Percentiles rank a stretch among this genome's conserved stretches.
Evolutionary conservation across 2,888 invertebrate genomes (phyloP).

Genomic region (Mesorhabditis spiculigera): DNA sequence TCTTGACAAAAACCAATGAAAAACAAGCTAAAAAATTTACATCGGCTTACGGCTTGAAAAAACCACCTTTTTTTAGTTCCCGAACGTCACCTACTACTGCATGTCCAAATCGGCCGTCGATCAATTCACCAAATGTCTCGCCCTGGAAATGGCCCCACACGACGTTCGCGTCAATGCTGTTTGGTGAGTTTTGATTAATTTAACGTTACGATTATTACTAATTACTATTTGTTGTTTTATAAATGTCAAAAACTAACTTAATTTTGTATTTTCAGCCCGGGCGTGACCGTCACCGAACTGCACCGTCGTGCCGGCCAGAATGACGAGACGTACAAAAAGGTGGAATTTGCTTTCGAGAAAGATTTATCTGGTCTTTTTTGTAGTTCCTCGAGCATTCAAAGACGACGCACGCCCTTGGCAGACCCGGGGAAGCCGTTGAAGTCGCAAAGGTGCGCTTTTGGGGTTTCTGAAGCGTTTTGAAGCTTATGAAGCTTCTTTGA

Average conservation of each 20-base stretch:
- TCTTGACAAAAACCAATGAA: no score
- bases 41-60: no score
- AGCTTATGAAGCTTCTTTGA: no score
- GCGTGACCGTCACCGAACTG: constrained; percentile 81
- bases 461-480: no score
- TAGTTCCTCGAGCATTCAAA: constrained; percentile 5
- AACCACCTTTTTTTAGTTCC: constrained; percentile 67
- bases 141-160: constrained; percentile 69
- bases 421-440: neutral
- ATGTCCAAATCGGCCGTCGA: constrained; percentile 89
- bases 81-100: constrained; percentile 79
- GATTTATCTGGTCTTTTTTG: neutral
- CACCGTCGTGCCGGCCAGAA: constrained; percentile 81
- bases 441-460: neutral
- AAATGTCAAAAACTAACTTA: no score
- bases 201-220: neutral
- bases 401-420: neutral
- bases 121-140: constrained; percentile 86
- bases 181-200: constrained; percentile 63
- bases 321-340: constrained; percentile 74
- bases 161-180: constrained; percentile 81
- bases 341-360: constrained; percentile 65
- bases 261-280: constrained; percentile 67
- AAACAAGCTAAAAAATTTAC: neutral
- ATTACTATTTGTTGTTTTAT: neutral